Evolutionary conservation across 2,113 vertebrate genomes (phyloP).

Genomic region (Philantomba maxwellii): DNA sequence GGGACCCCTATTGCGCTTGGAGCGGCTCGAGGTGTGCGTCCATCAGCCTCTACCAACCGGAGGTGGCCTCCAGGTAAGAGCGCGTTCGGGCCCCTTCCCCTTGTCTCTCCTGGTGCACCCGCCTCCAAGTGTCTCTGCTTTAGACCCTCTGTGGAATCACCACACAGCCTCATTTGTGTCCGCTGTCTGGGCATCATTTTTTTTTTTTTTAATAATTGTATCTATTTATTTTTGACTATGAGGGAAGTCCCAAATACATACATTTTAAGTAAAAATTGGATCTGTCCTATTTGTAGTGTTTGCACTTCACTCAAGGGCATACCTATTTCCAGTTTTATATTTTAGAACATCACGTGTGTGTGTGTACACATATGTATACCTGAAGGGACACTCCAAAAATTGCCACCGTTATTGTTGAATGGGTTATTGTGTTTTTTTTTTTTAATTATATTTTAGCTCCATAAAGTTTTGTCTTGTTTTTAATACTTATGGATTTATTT

Average conservation of each 20-base stretch:
- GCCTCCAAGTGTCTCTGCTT: background rate
- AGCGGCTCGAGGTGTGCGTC: conserved; percentile 80
- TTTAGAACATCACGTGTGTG: background rate
- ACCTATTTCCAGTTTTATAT: background rate
- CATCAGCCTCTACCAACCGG: background rate
- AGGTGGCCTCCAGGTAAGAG: conserved; percentile 67
- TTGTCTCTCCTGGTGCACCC: accelerated
- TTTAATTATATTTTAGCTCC: background rate
- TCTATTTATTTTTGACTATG: background rate
- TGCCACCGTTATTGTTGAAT: background rate
- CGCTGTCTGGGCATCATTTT: accelerated
- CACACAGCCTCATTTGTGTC: accelerated
- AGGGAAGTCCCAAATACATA: background rate
- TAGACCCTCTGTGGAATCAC: background rate
- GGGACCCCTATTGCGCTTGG: conserved; percentile 97
- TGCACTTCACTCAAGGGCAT: background rate
- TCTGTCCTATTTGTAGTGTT: background rate
- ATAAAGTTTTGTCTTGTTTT: background rate
- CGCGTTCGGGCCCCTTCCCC: background rate
- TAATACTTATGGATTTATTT: background rate
- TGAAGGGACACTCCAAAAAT: background rate
- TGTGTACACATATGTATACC: background rate
- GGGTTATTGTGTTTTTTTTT: background rate
- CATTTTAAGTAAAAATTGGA: background rate
- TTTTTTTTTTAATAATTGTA: background rate